Evolutionary conservation across 2,113 vertebrate species (phyloP).

Genomic region (Myotis lucifugus): DNA sequence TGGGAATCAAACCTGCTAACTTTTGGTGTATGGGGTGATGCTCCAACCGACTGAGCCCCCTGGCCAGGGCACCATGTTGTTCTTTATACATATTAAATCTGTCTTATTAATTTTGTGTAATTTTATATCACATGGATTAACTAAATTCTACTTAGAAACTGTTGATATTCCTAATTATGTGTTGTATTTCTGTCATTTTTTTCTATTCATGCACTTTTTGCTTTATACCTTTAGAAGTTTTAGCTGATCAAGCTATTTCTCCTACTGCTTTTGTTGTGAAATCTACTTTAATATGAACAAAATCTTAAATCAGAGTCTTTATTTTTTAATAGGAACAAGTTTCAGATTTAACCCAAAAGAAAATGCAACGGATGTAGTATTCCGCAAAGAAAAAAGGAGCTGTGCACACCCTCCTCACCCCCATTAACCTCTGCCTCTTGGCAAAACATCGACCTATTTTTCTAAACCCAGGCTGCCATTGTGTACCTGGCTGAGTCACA

Average conservation of each 20-base stretch:
- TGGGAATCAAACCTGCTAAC: neutral
- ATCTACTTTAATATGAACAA: neutral
- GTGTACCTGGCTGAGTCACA: constrained; percentile 78
- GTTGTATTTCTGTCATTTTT: neutral
- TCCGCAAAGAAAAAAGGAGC: neutral
- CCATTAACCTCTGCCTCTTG: constrained; percentile 80
- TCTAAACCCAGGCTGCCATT: constrained; percentile 72
- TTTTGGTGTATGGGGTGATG: neutral
- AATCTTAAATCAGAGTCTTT: neutral
- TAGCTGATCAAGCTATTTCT: neutral
- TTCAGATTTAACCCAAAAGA: constrained; percentile 9
- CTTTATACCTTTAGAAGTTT: neutral
- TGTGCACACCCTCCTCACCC: neutral
- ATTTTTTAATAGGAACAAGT: constrained; percentile 16
- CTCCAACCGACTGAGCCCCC: neutral
- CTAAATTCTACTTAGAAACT: constrained; percentile 21
- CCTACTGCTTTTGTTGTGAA: neutral
- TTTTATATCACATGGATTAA: neutral
- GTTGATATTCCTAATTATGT: neutral
- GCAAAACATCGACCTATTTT: constrained; percentile 82
- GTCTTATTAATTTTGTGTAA: neutral
- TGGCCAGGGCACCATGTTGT: neutral
- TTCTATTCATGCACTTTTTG: neutral
- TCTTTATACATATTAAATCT: neutral
- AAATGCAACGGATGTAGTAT: neutral